Evolutionary conservation across 2,888 invertebrate genomes (phyloP), one percentile per base, ranked within the genome.

Genomic region (Pterostichus madidus): DNA sequence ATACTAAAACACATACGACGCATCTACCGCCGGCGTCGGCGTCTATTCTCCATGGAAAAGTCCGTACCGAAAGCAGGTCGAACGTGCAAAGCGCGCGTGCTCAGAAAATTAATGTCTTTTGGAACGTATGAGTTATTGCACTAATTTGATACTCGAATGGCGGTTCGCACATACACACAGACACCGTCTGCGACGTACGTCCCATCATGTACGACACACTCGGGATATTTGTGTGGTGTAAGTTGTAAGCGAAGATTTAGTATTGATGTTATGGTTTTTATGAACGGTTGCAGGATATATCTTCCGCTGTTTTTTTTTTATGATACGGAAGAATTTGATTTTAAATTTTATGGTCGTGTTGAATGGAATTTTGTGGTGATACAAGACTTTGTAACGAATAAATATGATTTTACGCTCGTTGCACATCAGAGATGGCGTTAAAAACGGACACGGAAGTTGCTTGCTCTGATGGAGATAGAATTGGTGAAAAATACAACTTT

Each of bases 191-290:
- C 49, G 8, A 49, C 10, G 49, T 44, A 24, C 24, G 24, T 24
- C 24, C 2, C 4, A 5, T 44, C 44, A 10, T 44, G 44, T 44
- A 44, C 7, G 44, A 44, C 44, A 59, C 59, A 59, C 17, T 10
- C 8, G 31, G n/a, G 64, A 13, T 32, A 64, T 32, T 32, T 11
- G 64, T 49, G 5, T 64, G 13, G n/a, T 1, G n/a, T 35, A 13
- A 13, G 32, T 31, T 32, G 64, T 64, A 35, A 64, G 64, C 1
- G 64, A 64, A 64, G 64, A 35, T 64, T 35, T 64, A 35, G 59
- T 64, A 64, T 64, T 64, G 64, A 64, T 64, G 64, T 64, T 64
- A 35, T 13, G 64, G 35, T 64, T 64, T 49, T 64, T 64, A 64
- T 64, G 64, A 35, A 64, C 64, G 64, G 32, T 32, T 64, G 5